Evolutionary conservation across 2,888 invertebrate genomes (phyloP), one percentile per base, ranked within the genome.

Genomic region (Apodemia mormo): DNA sequence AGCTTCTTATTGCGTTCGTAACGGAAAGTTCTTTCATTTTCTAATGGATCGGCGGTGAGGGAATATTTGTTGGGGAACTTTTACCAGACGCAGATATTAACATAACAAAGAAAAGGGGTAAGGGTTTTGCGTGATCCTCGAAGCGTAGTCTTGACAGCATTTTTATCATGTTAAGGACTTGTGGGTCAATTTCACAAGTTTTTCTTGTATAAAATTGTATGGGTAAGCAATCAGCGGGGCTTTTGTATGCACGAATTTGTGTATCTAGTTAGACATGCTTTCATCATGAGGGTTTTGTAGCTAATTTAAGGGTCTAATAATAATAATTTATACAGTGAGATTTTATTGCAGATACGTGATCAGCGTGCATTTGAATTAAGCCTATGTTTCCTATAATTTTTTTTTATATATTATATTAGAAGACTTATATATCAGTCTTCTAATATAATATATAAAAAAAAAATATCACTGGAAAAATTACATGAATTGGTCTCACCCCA

Each of bases 1-100:
- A 52, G 49, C 49, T 81, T 84, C 80, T 85, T 83, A 81, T 86
- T 84, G 82, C 82, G 84, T 84, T 83, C 82, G 84, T 82, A 78
- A 81, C 84, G 83, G 82, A 88, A 85, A 82, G 82, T 86, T 86
- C 86, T 89, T 90, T 89, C 87, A 89, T 89, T 90, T 89, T 89
- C 86, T 90, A 91, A 90, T 90, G 89, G 89, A 88, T 89, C 82
- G 82, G 79, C 64, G 33, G 49, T 68, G 54, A 70, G 83, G 85
- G 85, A 84, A 83, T 88, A 86, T 87, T 88, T 85, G 89, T 85
- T 83, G 83, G 83, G 84, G 87, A 88, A 88, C 85, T 86, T 89
- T 85, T 79, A 80, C 81, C 83, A 85, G 82, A 82, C 80, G 82
- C 78, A 81, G 85, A 88, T 85, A 90, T 90, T 90, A 89, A 87